These are phyloP conservation scores for Melopsittacus undulatus DNA, from an alignment of 2,797 vertebrate species.

Conservation along the genomic window DNA sequence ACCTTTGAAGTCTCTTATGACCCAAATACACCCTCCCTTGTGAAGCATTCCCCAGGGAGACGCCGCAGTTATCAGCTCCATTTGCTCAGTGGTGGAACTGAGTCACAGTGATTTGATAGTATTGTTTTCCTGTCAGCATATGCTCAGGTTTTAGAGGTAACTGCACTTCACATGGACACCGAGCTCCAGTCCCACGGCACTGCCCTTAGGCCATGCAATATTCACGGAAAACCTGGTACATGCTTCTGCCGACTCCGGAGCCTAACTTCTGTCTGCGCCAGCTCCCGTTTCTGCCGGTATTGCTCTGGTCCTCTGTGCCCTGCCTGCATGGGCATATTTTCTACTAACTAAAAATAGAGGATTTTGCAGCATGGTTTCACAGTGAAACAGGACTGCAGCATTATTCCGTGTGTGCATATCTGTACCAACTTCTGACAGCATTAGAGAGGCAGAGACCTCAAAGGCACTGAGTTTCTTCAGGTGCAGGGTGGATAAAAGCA, in stretches of 20 bases:
- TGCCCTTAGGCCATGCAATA: background rate
- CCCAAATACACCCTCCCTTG: slow-evolving; percentile 28
- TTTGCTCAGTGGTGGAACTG: slow-evolving; percentile 29
- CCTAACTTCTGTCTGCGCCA: background rate
- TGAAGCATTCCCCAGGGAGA: background rate
- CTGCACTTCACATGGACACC: background rate
- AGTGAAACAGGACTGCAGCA: background rate
- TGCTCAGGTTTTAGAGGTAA: background rate
- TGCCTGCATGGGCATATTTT: background rate
- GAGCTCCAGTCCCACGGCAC: fast-evolving
- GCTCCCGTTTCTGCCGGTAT: background rate
- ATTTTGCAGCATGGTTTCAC: background rate
- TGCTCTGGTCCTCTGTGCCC: slow-evolving; percentile 8
- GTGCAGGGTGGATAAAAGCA: background rate
- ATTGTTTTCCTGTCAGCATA: background rate
- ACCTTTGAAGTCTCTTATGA: slow-evolving; percentile 45
- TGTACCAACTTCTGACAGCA: background rate
- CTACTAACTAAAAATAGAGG: background rate
- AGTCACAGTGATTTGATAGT: background rate
- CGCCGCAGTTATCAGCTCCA: fast-evolving
- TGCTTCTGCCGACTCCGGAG: background rate
- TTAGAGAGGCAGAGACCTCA: background rate
- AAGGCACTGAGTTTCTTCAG: background rate
- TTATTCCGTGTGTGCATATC: fast-evolving
- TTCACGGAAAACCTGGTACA: background rate